Conservation (phyloP, 2,888 invertebrate species). For the Chaetoderma sp. region DNA sequence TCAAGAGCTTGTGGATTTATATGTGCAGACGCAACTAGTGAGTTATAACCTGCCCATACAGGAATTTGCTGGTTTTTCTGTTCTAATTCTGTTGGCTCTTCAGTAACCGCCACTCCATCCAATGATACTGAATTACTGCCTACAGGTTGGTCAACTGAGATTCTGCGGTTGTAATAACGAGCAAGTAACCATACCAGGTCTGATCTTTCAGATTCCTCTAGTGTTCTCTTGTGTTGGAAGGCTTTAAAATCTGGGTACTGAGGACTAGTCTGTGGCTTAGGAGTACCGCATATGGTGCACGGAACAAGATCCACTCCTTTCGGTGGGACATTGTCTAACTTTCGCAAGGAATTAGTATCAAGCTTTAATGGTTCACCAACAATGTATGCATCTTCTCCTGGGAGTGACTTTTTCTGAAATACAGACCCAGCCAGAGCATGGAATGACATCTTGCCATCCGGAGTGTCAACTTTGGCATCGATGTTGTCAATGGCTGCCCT, state of each 20-base stretch:
- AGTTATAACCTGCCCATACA: slow-evolving; percentile 18
- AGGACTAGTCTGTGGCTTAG: not conserved
- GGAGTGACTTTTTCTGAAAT: too few species aligned
- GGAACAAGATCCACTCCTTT: not conserved
- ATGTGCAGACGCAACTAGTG: not conserved
- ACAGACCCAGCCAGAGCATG: too few species aligned
- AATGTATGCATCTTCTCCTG: too few species aligned
- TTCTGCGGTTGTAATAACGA: not conserved
- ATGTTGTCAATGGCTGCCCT: too few species aligned
- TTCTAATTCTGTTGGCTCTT: not conserved
- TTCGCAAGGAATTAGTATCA: too few species aligned
- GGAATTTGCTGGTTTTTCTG: slow-evolving; percentile 1
- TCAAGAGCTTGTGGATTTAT: not conserved
- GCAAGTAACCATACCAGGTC: not conserved
- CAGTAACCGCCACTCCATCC: not conserved
- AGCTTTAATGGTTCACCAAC: too few species aligned
- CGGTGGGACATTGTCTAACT: not conserved
- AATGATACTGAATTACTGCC: not conserved
- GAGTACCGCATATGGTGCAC: not conserved
- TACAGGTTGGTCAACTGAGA: not conserved
- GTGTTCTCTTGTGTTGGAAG: not conserved
- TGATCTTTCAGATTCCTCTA: not conserved
- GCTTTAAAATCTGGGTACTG: not conserved
- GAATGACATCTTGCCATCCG: too few species aligned
- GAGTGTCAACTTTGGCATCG: too few species aligned